A percentile compares a stretch with the other conserved stretches of the same genome.
These are phyloP conservation scores for Cardiocondyla obscurior DNA, from an alignment of 1,140 invertebrate genomes.

Conservation along the genomic window DNA sequence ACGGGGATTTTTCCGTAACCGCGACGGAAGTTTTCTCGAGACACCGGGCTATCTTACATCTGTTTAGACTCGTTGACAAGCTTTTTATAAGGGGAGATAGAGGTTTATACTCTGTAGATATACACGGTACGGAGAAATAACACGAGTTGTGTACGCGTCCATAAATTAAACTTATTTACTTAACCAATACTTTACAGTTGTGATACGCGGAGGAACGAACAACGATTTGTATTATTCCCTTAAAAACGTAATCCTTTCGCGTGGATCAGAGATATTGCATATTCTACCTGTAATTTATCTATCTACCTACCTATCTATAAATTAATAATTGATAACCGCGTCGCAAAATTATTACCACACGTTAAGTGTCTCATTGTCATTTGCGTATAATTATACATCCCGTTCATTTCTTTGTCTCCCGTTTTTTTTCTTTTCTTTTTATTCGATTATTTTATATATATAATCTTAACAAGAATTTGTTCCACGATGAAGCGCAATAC, in stretches of 20 bases:
- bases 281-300: too few species aligned
- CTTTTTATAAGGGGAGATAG: slow-evolving; percentile 30
- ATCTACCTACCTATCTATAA: too few species aligned
- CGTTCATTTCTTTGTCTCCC: background rate
- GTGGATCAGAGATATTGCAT: too few species aligned
- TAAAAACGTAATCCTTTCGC: background rate
- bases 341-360: background rate
- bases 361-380: background rate
- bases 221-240: background rate
- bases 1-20: slow-evolving; percentile 36
- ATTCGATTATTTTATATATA: background rate
- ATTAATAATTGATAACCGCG: background rate
- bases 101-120: slow-evolving; percentile 21
- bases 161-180: slow-evolving; percentile 23
- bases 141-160: background rate
- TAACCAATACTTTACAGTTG: background rate
- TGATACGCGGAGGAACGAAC: background rate
- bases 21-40: slow-evolving; percentile 29
- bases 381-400: background rate
- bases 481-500: slow-evolving; percentile 41
- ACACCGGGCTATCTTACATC: slow-evolving; percentile 28
- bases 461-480: slow-evolving; percentile 33
- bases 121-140: background rate
- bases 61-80: slow-evolving; percentile 48
- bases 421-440: background rate